Conservation (phyloP, 2,888 invertebrate species). For the Catocala sponsa region DNA sequence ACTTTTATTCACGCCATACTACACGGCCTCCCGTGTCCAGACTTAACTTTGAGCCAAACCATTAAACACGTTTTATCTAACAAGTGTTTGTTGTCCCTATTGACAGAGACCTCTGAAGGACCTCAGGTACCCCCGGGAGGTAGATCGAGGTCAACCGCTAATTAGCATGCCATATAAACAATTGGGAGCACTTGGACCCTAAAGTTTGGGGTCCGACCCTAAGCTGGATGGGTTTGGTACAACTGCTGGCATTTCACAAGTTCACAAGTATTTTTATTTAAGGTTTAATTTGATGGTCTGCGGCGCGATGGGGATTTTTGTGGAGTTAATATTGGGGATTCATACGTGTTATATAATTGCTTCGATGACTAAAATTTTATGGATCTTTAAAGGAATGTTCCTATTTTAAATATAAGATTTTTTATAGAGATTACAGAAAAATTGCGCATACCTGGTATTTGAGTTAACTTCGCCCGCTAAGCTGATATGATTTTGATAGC, state of each 20-base stretch:
- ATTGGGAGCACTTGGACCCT: slow-evolving; percentile 27
- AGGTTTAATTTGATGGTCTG: slow-evolving; percentile 2
- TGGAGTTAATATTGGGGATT: background rate
- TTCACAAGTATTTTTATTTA: slow-evolving; percentile 42
- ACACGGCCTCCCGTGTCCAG: no score
- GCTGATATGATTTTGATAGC: no score
- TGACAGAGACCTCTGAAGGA: slow-evolving; percentile 8
- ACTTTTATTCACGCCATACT: no score
- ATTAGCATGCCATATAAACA: slow-evolving; percentile 43
- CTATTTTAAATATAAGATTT: no score
- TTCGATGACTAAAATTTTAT: no score
- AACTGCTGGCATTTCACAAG: slow-evolving; percentile 21
- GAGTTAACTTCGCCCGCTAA: no score
- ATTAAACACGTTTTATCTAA: slow-evolving; percentile 8
- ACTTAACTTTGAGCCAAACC: background rate
- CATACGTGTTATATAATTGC: no score
- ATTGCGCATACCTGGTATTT: no score
- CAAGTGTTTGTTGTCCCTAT: slow-evolving; percentile 14
- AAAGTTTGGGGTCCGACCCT: slow-evolving; percentile 34
- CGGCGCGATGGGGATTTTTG: slow-evolving; percentile 2
- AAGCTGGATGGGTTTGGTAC: background rate
- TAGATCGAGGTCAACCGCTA: slow-evolving; percentile 45
- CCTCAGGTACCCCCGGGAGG: slow-evolving; percentile 7
- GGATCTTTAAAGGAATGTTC: no score
- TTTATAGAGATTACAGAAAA: no score